Evolutionary conservation across 2,113 vertebrate genomes (phyloP).

Genomic region (Malurus elegans): DNA sequence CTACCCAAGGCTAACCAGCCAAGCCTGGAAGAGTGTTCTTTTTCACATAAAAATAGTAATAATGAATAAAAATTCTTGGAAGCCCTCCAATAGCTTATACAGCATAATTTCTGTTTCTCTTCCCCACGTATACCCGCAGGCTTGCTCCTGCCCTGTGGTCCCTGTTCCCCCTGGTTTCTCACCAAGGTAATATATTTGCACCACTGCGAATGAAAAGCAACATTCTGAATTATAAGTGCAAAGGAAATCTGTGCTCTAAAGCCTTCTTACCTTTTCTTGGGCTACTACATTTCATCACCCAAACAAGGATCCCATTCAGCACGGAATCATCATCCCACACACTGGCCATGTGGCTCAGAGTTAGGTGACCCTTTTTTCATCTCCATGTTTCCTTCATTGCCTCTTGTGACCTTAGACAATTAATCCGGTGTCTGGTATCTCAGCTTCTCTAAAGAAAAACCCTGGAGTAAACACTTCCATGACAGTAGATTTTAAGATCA

Average conservation of each 20-base stretch:
- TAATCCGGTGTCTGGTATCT: neutral
- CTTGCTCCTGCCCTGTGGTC: neutral
- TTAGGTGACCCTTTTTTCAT: neutral
- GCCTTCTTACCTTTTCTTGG: neutral
- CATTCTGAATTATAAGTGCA: slow-evolving; percentile 34
- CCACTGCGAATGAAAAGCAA: slow-evolving; percentile 17
- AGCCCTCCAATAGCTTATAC: slow-evolving; percentile 57
- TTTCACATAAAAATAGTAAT: slow-evolving; percentile 74
- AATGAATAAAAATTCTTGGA: slow-evolving; percentile 68
- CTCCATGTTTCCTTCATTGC: neutral
- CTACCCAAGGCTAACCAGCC: slow-evolving; percentile 39
- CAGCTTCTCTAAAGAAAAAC: neutral
- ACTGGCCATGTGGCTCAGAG: neutral
- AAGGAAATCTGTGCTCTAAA: slow-evolving; percentile 31
- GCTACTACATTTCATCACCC: neutral
- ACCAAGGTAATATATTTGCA: slow-evolving; percentile 30
- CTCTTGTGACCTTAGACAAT: neutral
- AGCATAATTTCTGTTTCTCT: slow-evolving; percentile 57
- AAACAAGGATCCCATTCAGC: slow-evolving; percentile 20
- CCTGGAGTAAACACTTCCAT: neutral
- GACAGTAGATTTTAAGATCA: neutral
- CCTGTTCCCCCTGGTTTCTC: slow-evolving; percentile 26
- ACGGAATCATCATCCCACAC: neutral
- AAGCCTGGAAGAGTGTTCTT: slow-evolving; percentile 60
- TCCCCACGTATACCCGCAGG: neutral